Percentiles rank a stretch among this genome's conserved stretches.
Conservation (phyloP, 2,113 vertebrate species). For the Sebastes fasciatus region DNA sequence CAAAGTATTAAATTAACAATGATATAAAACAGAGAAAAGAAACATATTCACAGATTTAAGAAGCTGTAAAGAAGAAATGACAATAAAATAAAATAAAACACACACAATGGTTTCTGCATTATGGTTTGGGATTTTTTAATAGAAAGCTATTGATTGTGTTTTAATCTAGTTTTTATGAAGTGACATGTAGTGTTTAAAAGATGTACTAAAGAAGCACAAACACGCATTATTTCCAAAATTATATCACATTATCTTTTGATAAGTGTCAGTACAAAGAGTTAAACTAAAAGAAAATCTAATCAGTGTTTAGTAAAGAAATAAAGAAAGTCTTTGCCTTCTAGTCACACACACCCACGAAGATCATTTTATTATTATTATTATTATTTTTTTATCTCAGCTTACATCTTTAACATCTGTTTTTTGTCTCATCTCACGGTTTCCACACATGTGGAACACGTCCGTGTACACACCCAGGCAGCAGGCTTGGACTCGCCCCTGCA, state of each 20-base stretch:
- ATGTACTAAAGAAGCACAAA: background rate
- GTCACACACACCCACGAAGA: background rate
- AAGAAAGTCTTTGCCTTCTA: background rate
- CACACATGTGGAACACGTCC: background rate
- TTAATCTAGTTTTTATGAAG: background rate
- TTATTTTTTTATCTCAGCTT: background rate
- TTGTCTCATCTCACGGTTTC: background rate
- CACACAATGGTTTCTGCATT: background rate
- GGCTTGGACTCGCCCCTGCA: conserved; percentile 21
- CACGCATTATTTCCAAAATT: background rate
- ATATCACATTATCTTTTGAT: background rate
- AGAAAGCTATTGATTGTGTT: background rate
- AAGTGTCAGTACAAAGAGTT: background rate
- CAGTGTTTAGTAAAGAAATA: background rate
- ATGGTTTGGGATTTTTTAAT: background rate
- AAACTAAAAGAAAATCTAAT: background rate
- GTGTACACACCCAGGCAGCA: conserved; percentile 20
- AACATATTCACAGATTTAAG: background rate
- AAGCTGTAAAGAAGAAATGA: background rate
- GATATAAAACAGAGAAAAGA: background rate
- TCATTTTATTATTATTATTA: background rate
- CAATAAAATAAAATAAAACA: background rate
- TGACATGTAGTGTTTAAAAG: background rate
- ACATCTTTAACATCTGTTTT: conserved; percentile 25
- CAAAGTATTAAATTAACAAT: background rate